Evolutionary conservation across 92 coral and sea anemone species (phyloP), one percentile per base, ranked within the genome.

Genomic region (Phymanthus crucifer): DNA sequence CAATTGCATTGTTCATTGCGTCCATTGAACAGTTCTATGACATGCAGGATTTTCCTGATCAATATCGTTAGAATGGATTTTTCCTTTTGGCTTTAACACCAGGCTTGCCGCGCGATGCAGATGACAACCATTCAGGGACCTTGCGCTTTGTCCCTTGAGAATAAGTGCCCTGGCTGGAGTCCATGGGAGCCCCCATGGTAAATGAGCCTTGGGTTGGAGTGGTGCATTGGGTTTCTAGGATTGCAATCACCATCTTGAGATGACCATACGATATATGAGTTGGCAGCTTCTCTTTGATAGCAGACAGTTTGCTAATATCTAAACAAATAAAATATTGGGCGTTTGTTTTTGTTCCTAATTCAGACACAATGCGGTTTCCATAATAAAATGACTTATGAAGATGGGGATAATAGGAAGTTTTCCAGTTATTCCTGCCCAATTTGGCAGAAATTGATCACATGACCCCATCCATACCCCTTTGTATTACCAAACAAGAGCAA

Each of bases 141-240:
- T 95, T 90, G 35, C 98, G 83, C 74, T 93, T 86, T 9, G 85
- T 75, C 66, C 93, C 93, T 78, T 90, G 91, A 75, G 87, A 84
- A 19, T 89, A 32, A 57, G 83, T 47, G 56, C 47, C 36, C 17
- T 77, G 47, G 27, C 56, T 40, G 19, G 83, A 40, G 38, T 69
- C 50, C 48, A 5, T 23, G 23, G 29, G 72, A 69, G 85, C 46
- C 40, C 43, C 77, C 45, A 75, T 72, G 18, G 82, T 37, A 48
- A 40, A 34, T 56, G 83, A 77, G 69, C 61, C 27, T 29, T 29
- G 65, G 37, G 65, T 37, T 34, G 58, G 5, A 17, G 58, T 50
- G 58, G 23, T 36, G 52, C 56, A 50, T 58, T 83, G 85, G 57
- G 43, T 66, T 82, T 90, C 94, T 84, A 93, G 26, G 24, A 90